phyloP scores from a whole-genome alignment of 1,140 invertebrate genomes.

The Drosophila tani region DNA sequence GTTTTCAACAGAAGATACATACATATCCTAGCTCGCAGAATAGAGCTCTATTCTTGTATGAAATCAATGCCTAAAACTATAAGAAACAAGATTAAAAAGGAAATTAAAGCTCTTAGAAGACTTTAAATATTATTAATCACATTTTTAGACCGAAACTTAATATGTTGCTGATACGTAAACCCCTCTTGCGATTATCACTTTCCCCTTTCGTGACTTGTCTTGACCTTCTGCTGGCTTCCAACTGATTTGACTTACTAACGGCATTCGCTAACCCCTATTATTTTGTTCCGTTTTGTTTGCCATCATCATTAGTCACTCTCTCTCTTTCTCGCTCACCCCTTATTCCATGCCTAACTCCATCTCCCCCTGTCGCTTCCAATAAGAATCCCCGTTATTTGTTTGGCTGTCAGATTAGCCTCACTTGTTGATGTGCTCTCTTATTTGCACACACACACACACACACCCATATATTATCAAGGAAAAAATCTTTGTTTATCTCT shows the following conservation, averaged over 20 bases:
- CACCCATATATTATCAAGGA: not conserved
- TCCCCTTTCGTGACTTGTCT: not conserved
- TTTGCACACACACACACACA: constrained; percentile 9
- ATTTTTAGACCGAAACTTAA: too few relatives aligned
- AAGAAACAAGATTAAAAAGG: too few relatives aligned
- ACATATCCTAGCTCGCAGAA: too few relatives aligned
- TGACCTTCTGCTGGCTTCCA: not conserved
- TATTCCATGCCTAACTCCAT: not conserved
- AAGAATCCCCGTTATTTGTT: constrained; percentile 70
- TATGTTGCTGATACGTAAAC: too few relatives aligned
- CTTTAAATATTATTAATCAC: too few relatives aligned
- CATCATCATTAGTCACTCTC: constrained; percentile 48
- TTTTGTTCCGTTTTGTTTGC: constrained; percentile 38
- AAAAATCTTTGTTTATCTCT: not conserved
- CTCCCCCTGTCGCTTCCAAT: constrained; percentile 11
- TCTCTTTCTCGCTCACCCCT: constrained; percentile 11
- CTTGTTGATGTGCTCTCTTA: constrained; percentile 64
- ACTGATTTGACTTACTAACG: constrained; percentile 20
- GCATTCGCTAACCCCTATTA: constrained; percentile 38
- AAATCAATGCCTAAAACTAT: too few relatives aligned
- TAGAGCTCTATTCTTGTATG: too few relatives aligned
- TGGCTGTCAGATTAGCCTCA: constrained; percentile 76
- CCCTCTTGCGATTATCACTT: too few relatives aligned
- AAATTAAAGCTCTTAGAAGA: too few relatives aligned
- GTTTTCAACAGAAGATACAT: too few relatives aligned